Evolutionary conservation across 2,888 invertebrate species (phyloP), one percentile per base, ranked within the genome.

Genomic region (Ligdia adustata): DNA sequence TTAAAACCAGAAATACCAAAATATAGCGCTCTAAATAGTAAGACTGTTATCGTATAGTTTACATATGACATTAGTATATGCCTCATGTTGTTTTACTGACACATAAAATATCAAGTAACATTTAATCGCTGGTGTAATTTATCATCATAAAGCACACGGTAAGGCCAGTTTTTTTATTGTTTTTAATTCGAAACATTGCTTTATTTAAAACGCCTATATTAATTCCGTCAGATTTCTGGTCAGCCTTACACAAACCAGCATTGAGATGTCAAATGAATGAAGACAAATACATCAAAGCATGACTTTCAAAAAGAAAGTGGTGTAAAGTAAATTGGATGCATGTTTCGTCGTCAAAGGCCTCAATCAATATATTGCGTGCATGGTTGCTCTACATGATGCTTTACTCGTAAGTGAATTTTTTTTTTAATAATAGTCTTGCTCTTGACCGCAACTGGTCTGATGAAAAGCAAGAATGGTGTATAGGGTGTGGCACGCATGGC

Each of bases 211-310:
- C 33, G 28, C 16, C 9, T 33, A 26, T 18, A 24, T 40, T 31
- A 41, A 51, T 48, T 48, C 49, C 66, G 69, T 78, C 77, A 79
- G 77, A 85, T 82, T 84, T 81, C 71, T 73, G 73, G 61, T 55
- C 53, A 49, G 58, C 61, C 64, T 72, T 69, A 68, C 70, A 22
- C 68, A 66, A 59, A 64, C 69, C 72, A 78, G 66, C 73, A 86
- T 87, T 83, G 82, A 84, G 82, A 83, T 73, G 89, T 89, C 88
- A 85, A 61, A 63, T 55, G 65, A 87, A 89, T 89, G 81, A 89
- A 89, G 89, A 89, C 79, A 82, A 85, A 89, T 87, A 78, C 62
- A 75, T 66, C 61, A 56, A 52, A 64, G 67, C 75, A 71, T 89
- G 88, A 89, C 88, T 87, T 79, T 85, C 77, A 82, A 72, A 86